Conservation (phyloP, 2,113 vertebrate genomes). For the Apaloderma vittatum region DNA sequence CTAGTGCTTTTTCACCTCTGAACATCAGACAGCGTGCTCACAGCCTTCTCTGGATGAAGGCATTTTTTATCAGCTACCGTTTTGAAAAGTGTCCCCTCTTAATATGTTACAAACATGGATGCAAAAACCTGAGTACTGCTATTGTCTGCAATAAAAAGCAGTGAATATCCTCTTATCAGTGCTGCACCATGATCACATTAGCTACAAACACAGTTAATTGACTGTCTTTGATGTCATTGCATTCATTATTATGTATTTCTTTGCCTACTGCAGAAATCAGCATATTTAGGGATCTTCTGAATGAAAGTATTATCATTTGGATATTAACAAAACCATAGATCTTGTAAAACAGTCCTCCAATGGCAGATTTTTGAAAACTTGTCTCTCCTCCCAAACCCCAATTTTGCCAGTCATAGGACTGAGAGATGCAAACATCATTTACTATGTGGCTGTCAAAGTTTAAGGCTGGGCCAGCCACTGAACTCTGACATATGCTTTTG, state of each 20-base stretch:
- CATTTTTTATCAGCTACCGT: background rate
- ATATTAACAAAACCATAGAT: background rate
- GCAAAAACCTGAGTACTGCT: background rate
- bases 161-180: background rate
- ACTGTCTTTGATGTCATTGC: background rate
- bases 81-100: background rate
- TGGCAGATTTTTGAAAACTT: background rate
- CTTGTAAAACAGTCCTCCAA: background rate
- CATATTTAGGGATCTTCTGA: background rate
- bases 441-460: too few species aligned
- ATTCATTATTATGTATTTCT: background rate
- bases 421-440: background rate
- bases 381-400: background rate
- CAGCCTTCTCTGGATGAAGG: background rate
- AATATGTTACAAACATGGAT: background rate
- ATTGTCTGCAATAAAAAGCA: background rate
- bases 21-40: background rate
- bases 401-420: background rate
- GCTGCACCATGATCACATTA: background rate
- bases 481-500: too few species aligned
- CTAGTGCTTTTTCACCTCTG: conserved; percentile 7
- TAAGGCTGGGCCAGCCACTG: too few species aligned
- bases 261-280: background rate
- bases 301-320: background rate
- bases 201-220: background rate